These are phyloP conservation scores for Tethya wilhelma DNA, from an alignment of 37 sponge, comb jelly and placozoan species.

Conservation along the genomic window DNA sequence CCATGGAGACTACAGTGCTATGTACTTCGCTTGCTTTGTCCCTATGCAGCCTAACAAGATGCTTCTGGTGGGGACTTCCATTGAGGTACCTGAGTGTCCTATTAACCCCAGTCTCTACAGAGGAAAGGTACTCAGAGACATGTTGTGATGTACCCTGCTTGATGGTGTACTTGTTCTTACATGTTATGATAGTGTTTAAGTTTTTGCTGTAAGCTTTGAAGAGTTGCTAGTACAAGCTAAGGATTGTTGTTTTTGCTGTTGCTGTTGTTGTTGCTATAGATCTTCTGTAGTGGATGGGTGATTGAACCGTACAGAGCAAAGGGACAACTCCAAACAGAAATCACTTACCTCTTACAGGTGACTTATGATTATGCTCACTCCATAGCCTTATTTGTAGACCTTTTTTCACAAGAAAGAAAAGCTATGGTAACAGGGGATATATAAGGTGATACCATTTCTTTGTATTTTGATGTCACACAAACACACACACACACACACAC, in stretches of 20 bases:
- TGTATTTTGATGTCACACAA: not conserved
- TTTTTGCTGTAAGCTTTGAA: not conserved
- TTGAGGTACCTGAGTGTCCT: slow-evolving; percentile 76
- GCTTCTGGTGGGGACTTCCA: slow-evolving; percentile 67
- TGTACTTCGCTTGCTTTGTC: not conserved
- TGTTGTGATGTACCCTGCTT: not conserved
- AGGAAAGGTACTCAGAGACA: slow-evolving; percentile 52
- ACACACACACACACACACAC: not conserved
- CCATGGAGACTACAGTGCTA: not conserved
- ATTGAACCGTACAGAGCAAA: slow-evolving; percentile 47
- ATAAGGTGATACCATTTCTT: not conserved
- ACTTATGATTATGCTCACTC: too few species aligned
- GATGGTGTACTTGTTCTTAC: too few species aligned
- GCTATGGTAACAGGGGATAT: not conserved
- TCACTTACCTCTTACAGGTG: slow-evolving; percentile 80
- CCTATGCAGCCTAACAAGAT: slow-evolving; percentile 53
- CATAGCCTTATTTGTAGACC: too few species aligned
- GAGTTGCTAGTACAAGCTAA: not conserved
- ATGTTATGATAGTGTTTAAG: too few species aligned
- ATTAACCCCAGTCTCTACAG: slow-evolving; percentile 48
- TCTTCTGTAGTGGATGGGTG: slow-evolving; percentile 80
- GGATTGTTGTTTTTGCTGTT: not conserved
- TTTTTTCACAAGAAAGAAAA: too few species aligned
- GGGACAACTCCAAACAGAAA: slow-evolving; percentile 23
- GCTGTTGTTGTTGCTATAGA: slow-evolving; percentile 17